phyloP scores from a whole-genome alignment of 2,888 invertebrate genomes.

The Embidobia sp. region DNA sequence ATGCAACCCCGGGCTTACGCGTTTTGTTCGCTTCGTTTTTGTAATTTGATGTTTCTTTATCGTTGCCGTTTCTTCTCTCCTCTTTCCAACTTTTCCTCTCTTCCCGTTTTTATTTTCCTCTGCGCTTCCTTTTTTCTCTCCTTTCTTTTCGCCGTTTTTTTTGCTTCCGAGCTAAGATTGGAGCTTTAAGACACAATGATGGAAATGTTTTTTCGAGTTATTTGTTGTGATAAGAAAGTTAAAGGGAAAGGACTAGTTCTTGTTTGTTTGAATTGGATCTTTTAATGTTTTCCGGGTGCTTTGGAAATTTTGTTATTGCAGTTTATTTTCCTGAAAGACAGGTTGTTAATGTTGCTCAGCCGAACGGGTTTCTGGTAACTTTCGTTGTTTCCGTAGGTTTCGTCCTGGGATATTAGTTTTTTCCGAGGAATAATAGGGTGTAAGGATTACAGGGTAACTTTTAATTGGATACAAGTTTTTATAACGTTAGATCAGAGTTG shows the following conservation, averaged over 20 bases:
- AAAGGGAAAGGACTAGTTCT: conserved; percentile 35
- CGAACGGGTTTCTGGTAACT: conserved; percentile 15
- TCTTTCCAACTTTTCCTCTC: too few relatives aligned
- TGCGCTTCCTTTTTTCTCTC: neutral
- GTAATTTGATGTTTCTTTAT: conserved; percentile 27
- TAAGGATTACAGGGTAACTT: too few relatives aligned
- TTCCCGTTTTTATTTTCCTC: neutral
- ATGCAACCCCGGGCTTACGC: conserved; percentile 11
- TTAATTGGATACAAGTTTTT: too few relatives aligned
- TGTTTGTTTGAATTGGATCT: conserved; percentile 56
- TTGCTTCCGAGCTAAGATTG: conserved; percentile 21
- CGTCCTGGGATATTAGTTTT: conserved; percentile 2
- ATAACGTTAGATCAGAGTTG: too few relatives aligned
- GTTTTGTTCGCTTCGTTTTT: conserved; percentile 30
- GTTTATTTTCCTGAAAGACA: conserved; percentile 42
- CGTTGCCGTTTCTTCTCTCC: neutral
- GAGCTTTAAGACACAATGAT: conserved; percentile 52
- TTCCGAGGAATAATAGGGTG: too few relatives aligned
- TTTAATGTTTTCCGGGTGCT: conserved; percentile 42
- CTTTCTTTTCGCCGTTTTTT: conserved; percentile 1
- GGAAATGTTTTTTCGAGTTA: conserved; percentile 49
- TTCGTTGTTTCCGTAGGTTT: conserved; percentile 18
- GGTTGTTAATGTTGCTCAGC: conserved; percentile 39
- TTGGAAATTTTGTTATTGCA: conserved; percentile 53
- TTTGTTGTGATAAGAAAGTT: conserved; percentile 57